Conservation (phyloP, 2,888 invertebrate species). For the Erannis defoliaria region DNA sequence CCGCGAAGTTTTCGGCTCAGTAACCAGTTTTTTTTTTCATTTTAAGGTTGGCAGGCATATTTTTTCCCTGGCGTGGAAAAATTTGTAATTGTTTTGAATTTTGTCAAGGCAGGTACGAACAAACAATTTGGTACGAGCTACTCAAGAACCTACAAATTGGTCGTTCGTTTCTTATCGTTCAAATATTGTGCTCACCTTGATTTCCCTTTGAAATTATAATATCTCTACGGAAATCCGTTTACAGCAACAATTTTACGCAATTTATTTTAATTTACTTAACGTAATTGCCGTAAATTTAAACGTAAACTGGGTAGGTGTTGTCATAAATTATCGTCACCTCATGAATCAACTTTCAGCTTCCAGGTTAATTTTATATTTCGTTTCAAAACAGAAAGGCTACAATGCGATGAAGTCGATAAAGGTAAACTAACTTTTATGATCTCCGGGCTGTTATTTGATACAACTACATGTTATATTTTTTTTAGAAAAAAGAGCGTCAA, state of each 20-base stretch:
- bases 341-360: constrained; percentile 22
- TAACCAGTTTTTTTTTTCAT: too few relatives aligned
- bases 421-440: too few relatives aligned
- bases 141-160: constrained; percentile 3
- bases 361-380: constrained; percentile 15
- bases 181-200: constrained; percentile 39
- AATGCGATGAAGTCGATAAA: constrained; percentile 1
- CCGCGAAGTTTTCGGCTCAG: too few relatives aligned
- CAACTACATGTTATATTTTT: too few relatives aligned
- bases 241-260: constrained; percentile 43
- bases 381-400: constrained; percentile 7
- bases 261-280: constrained; percentile 42
- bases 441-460: too few relatives aligned
- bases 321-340: constrained; percentile 29
- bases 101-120: neutral
- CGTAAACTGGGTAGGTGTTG: constrained; percentile 28
- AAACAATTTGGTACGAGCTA: neutral
- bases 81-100: neutral
- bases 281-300: constrained; percentile 40
- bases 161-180: constrained; percentile 40
- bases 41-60: too few relatives aligned
- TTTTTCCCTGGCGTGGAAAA: too few relatives aligned
- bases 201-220: constrained; percentile 60
- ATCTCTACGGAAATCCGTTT: constrained; percentile 54
- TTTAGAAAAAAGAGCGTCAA: too few relatives aligned